Conservation (phyloP, 2,888 invertebrate species). For the Oscheius sp. region DNA sequence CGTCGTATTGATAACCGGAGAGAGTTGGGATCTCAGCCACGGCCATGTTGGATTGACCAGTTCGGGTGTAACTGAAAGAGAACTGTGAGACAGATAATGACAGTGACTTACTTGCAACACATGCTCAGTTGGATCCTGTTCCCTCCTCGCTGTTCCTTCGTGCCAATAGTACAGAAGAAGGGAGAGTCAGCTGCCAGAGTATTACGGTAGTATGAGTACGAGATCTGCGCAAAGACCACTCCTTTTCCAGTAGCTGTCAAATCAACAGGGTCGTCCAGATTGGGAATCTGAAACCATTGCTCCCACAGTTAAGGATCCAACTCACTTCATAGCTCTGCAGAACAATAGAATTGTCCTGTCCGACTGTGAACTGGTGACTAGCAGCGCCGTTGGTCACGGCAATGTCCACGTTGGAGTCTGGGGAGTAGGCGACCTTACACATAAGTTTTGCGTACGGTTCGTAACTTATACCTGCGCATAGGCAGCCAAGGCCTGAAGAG, state of each 20-base stretch:
- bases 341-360: slow-evolving; percentile 78
- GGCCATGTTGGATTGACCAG: slow-evolving; percentile 74
- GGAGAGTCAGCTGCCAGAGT: slow-evolving; percentile 64
- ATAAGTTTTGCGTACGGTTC: neutral
- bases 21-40: slow-evolving; percentile 74
- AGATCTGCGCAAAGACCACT: slow-evolving; percentile 78
- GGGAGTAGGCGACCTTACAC: slow-evolving; percentile 78
- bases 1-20: slow-evolving; percentile 62
- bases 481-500: slow-evolving; percentile 78
- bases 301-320: slow-evolving; percentile 51
- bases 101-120: slow-evolving; percentile 72
- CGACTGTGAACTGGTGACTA: slow-evolving; percentile 61
- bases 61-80: slow-evolving; percentile 65
- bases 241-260: slow-evolving; percentile 86
- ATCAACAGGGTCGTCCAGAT: slow-evolving; percentile 76
- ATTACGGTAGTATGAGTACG: slow-evolving; percentile 85
- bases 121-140: slow-evolving; percentile 69
- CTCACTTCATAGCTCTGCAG: slow-evolving; percentile 84
- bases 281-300: slow-evolving; percentile 45
- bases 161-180: slow-evolving; percentile 69
- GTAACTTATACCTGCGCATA: slow-evolving; percentile 2
- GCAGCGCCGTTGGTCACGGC: slow-evolving; percentile 77
- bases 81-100: neutral
- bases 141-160: slow-evolving; percentile 67
- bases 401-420: slow-evolving; percentile 78